A percentile compares a stretch with the other conserved stretches of the same genome.
Conservation (phyloP, 2,113 vertebrate species). For the Oncorhynchus mykiss region DNA sequence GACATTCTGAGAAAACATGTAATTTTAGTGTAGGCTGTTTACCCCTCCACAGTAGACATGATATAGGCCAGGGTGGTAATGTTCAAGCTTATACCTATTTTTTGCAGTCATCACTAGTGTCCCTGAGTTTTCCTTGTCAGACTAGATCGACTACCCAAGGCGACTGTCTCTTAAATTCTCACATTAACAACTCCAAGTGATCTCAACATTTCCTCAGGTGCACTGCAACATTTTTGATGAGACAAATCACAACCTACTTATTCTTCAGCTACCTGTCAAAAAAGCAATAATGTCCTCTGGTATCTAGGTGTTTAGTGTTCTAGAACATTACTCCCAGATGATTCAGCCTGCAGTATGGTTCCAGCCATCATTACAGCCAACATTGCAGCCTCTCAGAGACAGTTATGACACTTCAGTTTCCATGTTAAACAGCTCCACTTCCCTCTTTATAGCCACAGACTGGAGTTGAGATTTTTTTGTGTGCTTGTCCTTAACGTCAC, state of each 20-base stretch:
- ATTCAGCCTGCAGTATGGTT: neutral
- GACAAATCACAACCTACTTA: neutral
- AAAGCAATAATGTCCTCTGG: neutral
- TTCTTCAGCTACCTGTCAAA: neutral
- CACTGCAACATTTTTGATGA: neutral
- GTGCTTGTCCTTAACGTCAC: neutral
- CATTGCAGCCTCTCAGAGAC: neutral
- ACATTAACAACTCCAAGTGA: neutral
- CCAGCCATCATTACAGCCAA: neutral
- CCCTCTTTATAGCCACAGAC: neutral
- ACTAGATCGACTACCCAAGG: neutral
- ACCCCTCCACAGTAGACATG: neutral
- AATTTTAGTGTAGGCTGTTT: neutral
- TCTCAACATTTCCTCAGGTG: neutral
- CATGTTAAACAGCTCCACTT: neutral
- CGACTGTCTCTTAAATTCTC: no score
- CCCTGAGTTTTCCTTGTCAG: neutral
- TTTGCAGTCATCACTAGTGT: neutral
- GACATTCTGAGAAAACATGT: no score
- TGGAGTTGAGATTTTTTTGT: neutral
- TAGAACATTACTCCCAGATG: neutral
- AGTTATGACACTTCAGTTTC: neutral
- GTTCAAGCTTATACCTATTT: neutral
- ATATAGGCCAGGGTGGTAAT: neutral
- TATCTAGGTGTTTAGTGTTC: neutral